Conservation (phyloP, 2,797 vertebrate genomes). For the Bradypodion pumilum region DNA sequence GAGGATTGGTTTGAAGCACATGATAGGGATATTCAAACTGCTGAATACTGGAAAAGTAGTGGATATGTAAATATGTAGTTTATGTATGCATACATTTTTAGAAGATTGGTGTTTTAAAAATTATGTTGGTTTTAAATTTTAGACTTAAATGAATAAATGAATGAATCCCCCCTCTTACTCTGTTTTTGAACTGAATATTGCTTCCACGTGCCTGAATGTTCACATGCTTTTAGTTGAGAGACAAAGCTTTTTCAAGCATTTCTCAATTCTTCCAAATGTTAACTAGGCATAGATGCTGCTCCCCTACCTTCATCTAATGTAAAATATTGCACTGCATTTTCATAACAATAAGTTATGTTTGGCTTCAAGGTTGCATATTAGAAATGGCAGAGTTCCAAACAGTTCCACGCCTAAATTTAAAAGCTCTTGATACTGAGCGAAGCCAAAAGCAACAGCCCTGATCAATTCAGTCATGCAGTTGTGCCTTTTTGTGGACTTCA, state of each 20-base stretch:
- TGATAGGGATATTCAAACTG: no score
- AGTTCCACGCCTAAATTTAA: neutral
- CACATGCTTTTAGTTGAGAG: neutral
- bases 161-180: no score
- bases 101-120: no score
- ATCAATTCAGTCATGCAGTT: neutral
- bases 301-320: neutral
- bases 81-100: no score
- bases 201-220: neutral
- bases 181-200: neutral
- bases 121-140: no score
- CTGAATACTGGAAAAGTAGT: no score
- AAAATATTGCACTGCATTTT: conserved; percentile 13
- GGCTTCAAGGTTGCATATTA: conserved; percentile 1
- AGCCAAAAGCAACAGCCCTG: accelerated
- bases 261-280: neutral
- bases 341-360: conserved; percentile 7
- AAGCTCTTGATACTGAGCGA: neutral
- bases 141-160: no score
- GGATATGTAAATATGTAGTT: no score
- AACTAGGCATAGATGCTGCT: neutral
- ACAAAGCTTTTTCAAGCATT: neutral
- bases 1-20: no score
- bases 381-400: neutral
- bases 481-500: neutral